Conservation (phyloP, 2,888 invertebrate genomes). For the Peribatodes rhomboidaria region DNA sequence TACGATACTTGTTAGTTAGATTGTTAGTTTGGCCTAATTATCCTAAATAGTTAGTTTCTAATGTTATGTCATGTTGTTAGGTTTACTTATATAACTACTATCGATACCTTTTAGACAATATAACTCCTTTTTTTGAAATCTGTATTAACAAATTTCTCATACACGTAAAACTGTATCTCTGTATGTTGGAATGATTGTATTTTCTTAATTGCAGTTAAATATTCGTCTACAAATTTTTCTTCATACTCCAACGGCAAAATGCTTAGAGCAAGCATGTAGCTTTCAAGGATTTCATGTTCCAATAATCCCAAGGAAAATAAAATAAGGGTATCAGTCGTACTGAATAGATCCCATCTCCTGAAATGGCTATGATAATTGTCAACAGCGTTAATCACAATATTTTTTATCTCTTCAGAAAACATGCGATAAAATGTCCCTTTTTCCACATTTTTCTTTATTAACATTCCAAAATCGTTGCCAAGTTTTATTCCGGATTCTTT, state of each 20-base stretch:
- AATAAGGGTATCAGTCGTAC: neutral
- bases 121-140: constrained; percentile 33
- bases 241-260: constrained; percentile 31
- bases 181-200: constrained; percentile 25
- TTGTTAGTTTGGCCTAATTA: neutral
- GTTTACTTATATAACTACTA: neutral
- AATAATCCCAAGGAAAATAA: constrained; percentile 25
- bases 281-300: constrained; percentile 25
- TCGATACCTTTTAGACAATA: constrained; percentile 7
- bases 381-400: neutral
- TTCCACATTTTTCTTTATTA: constrained; percentile 26
- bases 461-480: constrained; percentile 20
- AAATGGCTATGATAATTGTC: neutral
- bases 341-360: neutral
- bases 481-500: constrained; percentile 17
- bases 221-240: constrained; percentile 13
- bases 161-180: constrained; percentile 33
- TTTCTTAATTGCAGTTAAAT: constrained; percentile 20
- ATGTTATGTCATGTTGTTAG: neutral
- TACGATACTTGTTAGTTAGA: neutral
- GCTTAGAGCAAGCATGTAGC: constrained; percentile 26
- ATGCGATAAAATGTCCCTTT: constrained; percentile 28
- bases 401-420: constrained; percentile 23
- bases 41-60: neutral
- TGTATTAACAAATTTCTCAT: constrained; percentile 36